Base-by-base conservation (phyloP, 2,113 vertebrate genomes). In the Podarcis cretensis region DNA sequence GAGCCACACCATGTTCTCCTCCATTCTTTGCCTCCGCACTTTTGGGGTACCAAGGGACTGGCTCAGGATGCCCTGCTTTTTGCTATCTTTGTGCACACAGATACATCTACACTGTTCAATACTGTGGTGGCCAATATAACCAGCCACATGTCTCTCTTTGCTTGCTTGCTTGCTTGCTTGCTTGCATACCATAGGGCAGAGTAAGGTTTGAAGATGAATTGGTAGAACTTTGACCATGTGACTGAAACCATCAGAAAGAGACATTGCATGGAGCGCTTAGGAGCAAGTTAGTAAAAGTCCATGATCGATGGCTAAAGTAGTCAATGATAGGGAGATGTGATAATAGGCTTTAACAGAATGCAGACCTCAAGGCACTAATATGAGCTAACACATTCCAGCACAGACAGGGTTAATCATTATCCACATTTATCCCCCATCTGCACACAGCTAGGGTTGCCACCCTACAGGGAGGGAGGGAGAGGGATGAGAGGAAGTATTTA, bases 341-440 rank as follows among this genome's bases (percentile, higher is more conserved):
- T 75, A 3, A 80, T 20, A 59, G 30, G 14, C 57, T 81, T 16
- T 20, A 32, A 32, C 21, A 48, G 66, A 69, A 43, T 14, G 37
- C 5, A 43, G 69, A 30, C 40, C 12, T 8, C n/a, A 86, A 66
- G 30, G 30, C 65, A 40, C 57, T 66, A 66, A 86, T 77, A 6
- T 27, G 8, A 85, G 32, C 5, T 30, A 40, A 48, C 27, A 48
- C 32, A 87, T 35, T 87, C 85, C 43, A 79, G 63, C 30, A 66
- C 30, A 79, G 30, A 69, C 76, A 79, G 63, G 66, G 65, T 86
- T 78, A 86, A 86, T 54, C 63, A 57, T 80, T 57, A 71, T 40
- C 63, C 77, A 32, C 23, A 79, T 54, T 80, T 87, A 87, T 79
- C 35, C 85, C 48, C 76, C 65, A 87, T 81, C 66, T 87, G 66